phyloP scores from a whole-genome alignment of 2,113 vertebrate genomes.

The Panthera tigris region DNA sequence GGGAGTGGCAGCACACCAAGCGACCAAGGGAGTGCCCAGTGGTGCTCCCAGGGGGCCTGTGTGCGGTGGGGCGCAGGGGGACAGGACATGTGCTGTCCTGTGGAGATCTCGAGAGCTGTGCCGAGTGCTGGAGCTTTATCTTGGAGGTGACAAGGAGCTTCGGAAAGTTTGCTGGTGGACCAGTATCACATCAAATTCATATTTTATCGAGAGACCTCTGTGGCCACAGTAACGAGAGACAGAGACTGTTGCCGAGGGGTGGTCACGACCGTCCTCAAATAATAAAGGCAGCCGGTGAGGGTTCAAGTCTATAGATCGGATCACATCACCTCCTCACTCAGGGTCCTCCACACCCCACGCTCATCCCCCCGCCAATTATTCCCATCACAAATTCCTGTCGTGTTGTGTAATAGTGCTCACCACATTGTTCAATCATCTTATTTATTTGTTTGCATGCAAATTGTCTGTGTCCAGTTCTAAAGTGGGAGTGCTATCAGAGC shows the following conservation, averaged over 20 bases:
- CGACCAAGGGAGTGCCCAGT: not conserved
- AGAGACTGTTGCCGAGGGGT: not conserved
- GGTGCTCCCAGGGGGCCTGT: not conserved
- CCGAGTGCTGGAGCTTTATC: not conserved
- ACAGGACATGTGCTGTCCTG: rapidly evolving
- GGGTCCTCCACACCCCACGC: not conserved
- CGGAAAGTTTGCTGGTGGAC: not conserved
- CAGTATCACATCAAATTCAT: not conserved
- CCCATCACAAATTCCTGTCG: not conserved
- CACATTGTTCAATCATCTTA: not conserved
- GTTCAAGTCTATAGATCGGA: not conserved
- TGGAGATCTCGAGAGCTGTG: not conserved
- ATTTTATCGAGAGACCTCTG: not conserved
- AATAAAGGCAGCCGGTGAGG: not conserved
- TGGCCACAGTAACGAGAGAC: not conserved
- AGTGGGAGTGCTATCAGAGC: not conserved
- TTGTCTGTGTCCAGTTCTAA: not conserved
- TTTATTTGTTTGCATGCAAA: not conserved
- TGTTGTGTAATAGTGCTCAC: not conserved
- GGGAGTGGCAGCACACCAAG: not conserved
- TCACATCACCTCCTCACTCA: not conserved
- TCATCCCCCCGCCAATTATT: rapidly evolving
- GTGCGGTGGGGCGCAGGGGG: rapidly evolving
- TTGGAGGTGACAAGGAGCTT: not conserved
- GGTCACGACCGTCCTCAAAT: not conserved